A percentile compares a stretch with the other conserved stretches of the same genome.
These are phyloP conservation scores for Branchinecta lindahli DNA, from an alignment of 1,140 invertebrate genomes.

Conservation along the genomic window DNA sequence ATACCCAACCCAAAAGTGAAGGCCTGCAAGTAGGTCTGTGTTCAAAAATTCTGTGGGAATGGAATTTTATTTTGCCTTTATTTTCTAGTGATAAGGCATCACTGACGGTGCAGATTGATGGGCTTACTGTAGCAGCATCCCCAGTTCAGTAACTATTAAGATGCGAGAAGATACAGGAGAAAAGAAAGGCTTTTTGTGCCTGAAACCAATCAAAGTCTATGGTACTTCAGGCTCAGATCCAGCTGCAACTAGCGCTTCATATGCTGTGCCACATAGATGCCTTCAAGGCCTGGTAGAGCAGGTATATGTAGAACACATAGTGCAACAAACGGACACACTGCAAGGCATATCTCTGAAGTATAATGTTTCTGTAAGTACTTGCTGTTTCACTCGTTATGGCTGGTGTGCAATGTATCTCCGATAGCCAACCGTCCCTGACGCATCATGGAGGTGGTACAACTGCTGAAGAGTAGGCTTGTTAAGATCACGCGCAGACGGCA, in stretches of 20 bases:
- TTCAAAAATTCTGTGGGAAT: neutral
- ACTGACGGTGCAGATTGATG: neutral
- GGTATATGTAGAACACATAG: neutral
- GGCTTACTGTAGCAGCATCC: neutral
- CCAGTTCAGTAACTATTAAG: neutral
- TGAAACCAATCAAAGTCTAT: slow-evolving; percentile 1
- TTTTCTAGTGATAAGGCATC: neutral
- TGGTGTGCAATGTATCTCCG: no score
- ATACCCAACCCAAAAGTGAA: neutral
- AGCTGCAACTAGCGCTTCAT: neutral
- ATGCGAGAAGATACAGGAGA: neutral
- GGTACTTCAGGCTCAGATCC: neutral
- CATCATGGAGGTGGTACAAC: no score
- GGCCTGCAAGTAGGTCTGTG: neutral
- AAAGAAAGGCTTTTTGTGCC: neutral
- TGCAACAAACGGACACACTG: neutral
- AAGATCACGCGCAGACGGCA: no score
- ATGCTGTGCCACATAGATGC: neutral
- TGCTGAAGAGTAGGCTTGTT: no score
- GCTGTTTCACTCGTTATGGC: neutral
- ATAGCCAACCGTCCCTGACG: no score
- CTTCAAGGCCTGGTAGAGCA: neutral
- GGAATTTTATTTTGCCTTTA: neutral
- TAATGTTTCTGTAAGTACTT: neutral
- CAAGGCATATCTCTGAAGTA: neutral